Evolutionary conservation across 2,797 vertebrate genomes (phyloP).

Genomic region (Acanthiza pusilla): DNA sequence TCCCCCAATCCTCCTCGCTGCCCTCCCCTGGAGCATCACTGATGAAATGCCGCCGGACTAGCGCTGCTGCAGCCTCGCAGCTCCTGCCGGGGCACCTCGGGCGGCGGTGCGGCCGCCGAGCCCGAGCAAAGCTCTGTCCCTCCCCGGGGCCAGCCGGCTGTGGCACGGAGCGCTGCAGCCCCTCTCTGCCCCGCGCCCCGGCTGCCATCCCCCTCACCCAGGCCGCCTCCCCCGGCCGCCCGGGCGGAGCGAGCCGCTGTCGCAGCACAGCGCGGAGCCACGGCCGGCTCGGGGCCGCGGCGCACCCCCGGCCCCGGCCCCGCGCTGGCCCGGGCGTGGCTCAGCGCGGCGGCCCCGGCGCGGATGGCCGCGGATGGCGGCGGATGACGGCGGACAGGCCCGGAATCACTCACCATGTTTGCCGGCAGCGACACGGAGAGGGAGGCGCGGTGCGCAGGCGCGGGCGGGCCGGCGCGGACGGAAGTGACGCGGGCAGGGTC

Average conservation of each 20-base stretch:
- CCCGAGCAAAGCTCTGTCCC: rapidly evolving
- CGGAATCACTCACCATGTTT: not conserved
- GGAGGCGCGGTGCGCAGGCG: not conserved
- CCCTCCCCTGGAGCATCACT: rapidly evolving
- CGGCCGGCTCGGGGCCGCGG: too few species aligned
- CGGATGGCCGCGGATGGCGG: not conserved
- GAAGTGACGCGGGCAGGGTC: not conserved
- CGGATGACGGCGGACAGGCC: too few species aligned
- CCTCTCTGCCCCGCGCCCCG: too few species aligned
- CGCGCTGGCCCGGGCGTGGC: not conserved
- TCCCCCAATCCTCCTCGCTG: rapidly evolving
- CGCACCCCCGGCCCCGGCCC: not conserved
- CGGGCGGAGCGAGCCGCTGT: too few species aligned
- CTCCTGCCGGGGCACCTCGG: too few species aligned
- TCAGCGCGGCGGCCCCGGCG: not conserved
- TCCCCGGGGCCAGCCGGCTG: too few species aligned
- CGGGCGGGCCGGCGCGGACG: not conserved
- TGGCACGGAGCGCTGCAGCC: not conserved
- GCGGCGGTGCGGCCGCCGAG: not conserved
- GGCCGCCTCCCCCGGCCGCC: not conserved
- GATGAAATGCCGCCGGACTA: rapidly evolving
- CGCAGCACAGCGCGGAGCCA: too few species aligned
- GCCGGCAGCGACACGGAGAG: not conserved
- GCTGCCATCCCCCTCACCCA: not conserved
- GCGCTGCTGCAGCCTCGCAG: not conserved